phyloP scores from a whole-genome alignment of 2,113 vertebrate species.

The Malurus cyaneus region DNA sequence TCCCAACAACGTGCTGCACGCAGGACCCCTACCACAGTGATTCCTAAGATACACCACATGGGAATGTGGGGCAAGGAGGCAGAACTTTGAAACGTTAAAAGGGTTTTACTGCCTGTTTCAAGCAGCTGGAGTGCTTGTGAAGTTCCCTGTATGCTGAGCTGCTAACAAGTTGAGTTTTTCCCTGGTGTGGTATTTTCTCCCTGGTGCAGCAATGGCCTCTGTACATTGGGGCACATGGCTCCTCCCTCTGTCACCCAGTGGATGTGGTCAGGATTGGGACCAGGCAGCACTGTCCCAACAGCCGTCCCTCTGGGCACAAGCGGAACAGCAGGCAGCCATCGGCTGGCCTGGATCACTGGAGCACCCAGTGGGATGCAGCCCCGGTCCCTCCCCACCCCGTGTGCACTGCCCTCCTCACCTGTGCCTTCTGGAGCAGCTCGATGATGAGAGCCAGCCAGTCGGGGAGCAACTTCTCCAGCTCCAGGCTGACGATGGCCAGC shows the following conservation, averaged over 20 bases:
- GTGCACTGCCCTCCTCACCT: slow-evolving; percentile 70
- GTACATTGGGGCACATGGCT: accelerated
- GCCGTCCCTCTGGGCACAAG: accelerated
- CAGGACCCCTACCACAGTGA: accelerated
- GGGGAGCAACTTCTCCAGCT: slow-evolving; percentile 93
- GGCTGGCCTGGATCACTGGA: accelerated
- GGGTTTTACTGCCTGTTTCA: neutral
- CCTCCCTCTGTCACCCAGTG: neutral
- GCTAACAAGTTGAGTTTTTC: accelerated
- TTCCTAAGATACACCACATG: accelerated
- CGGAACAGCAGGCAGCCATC: accelerated
- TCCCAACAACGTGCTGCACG: accelerated
- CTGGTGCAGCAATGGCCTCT: accelerated
- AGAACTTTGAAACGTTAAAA: accelerated
- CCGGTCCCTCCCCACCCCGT: accelerated
- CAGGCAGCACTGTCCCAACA: neutral
- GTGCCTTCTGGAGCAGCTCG: slow-evolving; percentile 89
- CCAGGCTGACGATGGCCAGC: slow-evolving; percentile 90
- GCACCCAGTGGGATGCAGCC: accelerated
- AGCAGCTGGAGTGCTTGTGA: neutral
- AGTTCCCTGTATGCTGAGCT: neutral
- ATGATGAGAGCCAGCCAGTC: slow-evolving; percentile 95
- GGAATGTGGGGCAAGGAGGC: accelerated
- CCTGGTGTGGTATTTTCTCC: neutral
- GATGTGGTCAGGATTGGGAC: accelerated